Percentiles rank a stretch among this genome's conserved stretches.
These are phyloP conservation scores for Lynx canadensis DNA, from an alignment of 2,113 vertebrate genomes.

Conservation along the genomic window DNA sequence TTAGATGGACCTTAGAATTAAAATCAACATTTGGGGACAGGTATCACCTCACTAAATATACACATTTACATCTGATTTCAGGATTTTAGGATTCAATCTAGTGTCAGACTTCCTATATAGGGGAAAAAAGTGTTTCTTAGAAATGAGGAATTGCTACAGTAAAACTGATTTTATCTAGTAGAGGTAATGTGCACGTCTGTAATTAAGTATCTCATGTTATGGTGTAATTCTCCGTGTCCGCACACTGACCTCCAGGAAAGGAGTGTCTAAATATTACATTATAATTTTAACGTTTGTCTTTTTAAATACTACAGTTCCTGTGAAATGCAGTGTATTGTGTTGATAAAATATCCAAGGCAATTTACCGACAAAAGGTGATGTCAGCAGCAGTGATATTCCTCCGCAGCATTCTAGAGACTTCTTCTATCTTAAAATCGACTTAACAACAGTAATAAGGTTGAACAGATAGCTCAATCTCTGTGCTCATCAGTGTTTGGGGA, in stretches of 20 bases:
- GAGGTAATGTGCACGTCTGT: slow-evolving; percentile 21
- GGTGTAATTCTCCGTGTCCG: slow-evolving; percentile 48
- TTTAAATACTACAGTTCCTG: neutral
- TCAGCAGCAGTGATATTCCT: neutral
- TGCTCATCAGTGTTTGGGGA: slow-evolving; percentile 50
- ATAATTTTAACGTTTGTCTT: slow-evolving; percentile 57
- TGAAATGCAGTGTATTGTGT: slow-evolving; percentile 16
- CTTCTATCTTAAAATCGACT: slow-evolving; percentile 68
- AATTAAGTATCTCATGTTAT: slow-evolving; percentile 48
- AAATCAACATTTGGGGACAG: neutral
- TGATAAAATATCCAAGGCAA: slow-evolving; percentile 48
- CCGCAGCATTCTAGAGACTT: slow-evolving; percentile 8
- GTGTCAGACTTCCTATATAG: neutral
- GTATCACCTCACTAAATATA: neutral
- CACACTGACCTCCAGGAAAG: slow-evolving; percentile 59
- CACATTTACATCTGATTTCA: neutral
- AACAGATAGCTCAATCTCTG: slow-evolving; percentile 49
- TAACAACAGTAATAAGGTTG: slow-evolving; percentile 57
- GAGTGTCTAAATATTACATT: slow-evolving; percentile 51
- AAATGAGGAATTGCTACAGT: slow-evolving; percentile 50
- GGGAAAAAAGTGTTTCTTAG: neutral
- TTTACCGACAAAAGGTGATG: slow-evolving; percentile 44
- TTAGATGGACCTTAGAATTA: neutral
- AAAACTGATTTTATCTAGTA: slow-evolving; percentile 57
- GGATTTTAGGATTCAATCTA: neutral